Evolutionary conservation across 2,888 invertebrate genomes (phyloP), one percentile per base, ranked within the genome.

Genomic region (Pantelozetes paolii): DNA sequence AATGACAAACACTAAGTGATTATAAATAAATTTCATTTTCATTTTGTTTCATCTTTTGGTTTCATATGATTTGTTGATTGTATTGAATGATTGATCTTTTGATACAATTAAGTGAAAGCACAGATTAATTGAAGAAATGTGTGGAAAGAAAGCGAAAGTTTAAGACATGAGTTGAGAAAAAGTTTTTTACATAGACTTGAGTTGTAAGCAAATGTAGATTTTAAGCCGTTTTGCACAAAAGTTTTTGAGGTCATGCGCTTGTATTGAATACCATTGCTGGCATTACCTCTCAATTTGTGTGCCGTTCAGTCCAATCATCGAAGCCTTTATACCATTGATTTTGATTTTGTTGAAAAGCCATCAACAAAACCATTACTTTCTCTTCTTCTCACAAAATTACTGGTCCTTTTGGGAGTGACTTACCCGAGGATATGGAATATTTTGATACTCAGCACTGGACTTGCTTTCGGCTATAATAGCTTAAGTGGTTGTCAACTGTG

Each of bases 231-330:
- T 62, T 62, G 32, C 9, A 30, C 30, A 62, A 62, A 57, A 62
- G 62, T 62, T 62, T 62, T 62, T 62, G 62, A 32, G 62, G 62
- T 62, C 62, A 62, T 62, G 62, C 62, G 62, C 62, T 62, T 6
- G 54, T 26, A 54, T 13, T 54, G 23, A 11, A 23, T 23, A 11
- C 11, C 26, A 13, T 8, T 54, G 54, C 54, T n/a, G 62, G 57
- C 20, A 57, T 57, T 57, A 57, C 23, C 57, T 57, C 32, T 62
- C n/a, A 28, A 32, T 54, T 26, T 26, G 6, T 54, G 54, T 26
- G 54, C 54, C 54, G 26, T 54, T 54, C 26, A 54, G 54, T 9
- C 54, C 23, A 54, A 54, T 54, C 54, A 54, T 54, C 20, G 23
- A 20, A 54, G 23, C 23, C 54, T 23, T 54, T 54, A n/a, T 3